phyloP scores from a whole-genome alignment of 2,113 vertebrate species.

The Uria aalge region DNA sequence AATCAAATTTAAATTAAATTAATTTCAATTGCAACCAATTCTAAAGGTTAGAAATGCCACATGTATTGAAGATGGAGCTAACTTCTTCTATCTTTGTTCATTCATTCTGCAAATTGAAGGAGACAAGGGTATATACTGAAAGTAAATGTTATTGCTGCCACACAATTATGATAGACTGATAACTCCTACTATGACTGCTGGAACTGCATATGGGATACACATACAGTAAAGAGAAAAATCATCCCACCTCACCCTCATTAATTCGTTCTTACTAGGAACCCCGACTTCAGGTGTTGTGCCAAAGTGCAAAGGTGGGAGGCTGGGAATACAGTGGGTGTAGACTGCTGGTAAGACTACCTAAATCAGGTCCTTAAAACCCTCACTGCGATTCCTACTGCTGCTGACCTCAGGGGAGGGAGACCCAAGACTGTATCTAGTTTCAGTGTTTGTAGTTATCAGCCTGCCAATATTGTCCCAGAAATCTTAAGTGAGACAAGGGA shows the following conservation, averaged over 20 bases:
- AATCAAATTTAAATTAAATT: not conserved
- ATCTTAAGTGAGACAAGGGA: not conserved
- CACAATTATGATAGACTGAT: not conserved
- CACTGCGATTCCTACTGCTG: not conserved
- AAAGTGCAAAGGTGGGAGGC: not conserved
- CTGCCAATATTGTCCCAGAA: not conserved
- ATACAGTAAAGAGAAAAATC: not conserved
- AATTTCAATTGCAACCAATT: not conserved
- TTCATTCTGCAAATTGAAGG: not conserved
- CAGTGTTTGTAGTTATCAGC: not conserved
- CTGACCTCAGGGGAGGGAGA: not conserved
- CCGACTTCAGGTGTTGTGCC: not conserved
- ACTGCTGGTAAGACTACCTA: not conserved
- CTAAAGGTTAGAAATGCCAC: not conserved
- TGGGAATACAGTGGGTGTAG: not conserved
- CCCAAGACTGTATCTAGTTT: not conserved
- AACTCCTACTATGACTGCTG: not conserved
- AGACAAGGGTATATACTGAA: not conserved
- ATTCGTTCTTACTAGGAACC: rapidly evolving
- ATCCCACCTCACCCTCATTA: not conserved
- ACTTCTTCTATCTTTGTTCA: not conserved
- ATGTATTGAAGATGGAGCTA: not conserved
- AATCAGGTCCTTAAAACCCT: not conserved
- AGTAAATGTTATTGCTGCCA: not conserved
- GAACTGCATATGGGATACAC: not conserved